Percentiles rank a stretch among this genome's conserved stretches.
phyloP scores from a whole-genome alignment of 2,797 vertebrate genomes.

The Xyrichtys novacula region DNA sequence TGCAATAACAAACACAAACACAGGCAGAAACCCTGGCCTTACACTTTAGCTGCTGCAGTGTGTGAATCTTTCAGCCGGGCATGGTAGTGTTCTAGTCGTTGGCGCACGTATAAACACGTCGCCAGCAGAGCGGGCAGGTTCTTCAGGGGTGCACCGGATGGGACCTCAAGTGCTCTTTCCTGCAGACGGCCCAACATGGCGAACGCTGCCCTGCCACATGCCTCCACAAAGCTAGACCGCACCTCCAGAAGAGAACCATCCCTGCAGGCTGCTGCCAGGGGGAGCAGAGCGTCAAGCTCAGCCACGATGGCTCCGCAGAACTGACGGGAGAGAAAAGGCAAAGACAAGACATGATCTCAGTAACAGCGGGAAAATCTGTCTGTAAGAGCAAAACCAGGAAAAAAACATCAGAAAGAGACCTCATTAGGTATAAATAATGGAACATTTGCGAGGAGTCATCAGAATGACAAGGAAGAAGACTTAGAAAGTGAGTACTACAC shows the following conservation, averaged over 20 bases:
- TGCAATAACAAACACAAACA: background rate
- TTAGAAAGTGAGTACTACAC: constrained; percentile 38
- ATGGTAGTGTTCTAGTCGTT: constrained; percentile 86
- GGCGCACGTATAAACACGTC: constrained; percentile 85
- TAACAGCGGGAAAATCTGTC: constrained; percentile 53
- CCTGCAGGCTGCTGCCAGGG: constrained; percentile 90
- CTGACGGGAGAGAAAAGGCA: constrained; percentile 74
- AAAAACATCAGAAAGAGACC: constrained; percentile 47
- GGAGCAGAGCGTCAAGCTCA: constrained; percentile 91
- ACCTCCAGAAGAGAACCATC: constrained; percentile 90
- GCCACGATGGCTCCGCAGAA: constrained; percentile 91
- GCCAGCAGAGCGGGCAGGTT: constrained; percentile 87
- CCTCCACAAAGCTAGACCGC: constrained; percentile 90
- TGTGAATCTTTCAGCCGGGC: constrained; percentile 85
- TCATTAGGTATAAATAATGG: constrained; percentile 66
- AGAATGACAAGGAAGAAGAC: constrained; percentile 55
- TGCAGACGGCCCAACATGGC: constrained; percentile 87
- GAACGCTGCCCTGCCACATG: constrained; percentile 87
- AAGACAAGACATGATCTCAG: constrained; percentile 51
- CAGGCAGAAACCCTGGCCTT: constrained; percentile 69
- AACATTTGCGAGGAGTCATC: constrained; percentile 53
- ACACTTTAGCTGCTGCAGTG: constrained; percentile 81
- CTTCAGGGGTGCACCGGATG: constrained; percentile 85
- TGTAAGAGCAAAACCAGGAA: constrained; percentile 27
- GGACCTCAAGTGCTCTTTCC: constrained; percentile 88